These are phyloP conservation scores for Hystrix brachyura DNA, from an alignment of 2,113 vertebrate genomes.

Conservation along the genomic window DNA sequence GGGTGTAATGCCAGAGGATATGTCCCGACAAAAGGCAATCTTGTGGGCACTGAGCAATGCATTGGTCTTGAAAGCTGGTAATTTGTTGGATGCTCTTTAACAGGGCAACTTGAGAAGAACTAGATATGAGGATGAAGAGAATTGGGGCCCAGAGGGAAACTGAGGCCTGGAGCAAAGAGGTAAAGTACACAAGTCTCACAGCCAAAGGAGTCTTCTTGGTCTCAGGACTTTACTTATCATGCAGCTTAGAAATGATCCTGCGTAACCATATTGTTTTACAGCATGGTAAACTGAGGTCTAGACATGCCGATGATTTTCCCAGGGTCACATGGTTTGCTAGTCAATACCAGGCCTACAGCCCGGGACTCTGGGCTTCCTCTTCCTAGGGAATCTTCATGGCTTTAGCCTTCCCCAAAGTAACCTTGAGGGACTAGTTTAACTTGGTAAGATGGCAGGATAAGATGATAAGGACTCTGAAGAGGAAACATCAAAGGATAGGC, in stretches of 20 bases:
- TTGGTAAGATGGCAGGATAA: background rate
- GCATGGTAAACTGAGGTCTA: conserved; percentile 10
- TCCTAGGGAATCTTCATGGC: background rate
- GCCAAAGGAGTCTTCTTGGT: background rate
- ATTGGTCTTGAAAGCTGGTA: conserved; percentile 6
- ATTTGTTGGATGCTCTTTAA: background rate
- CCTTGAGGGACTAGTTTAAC: background rate
- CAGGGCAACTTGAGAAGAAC: conserved; percentile 30
- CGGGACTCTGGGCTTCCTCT: background rate
- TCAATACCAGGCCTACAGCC: background rate
- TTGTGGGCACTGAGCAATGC: background rate
- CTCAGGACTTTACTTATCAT: background rate
- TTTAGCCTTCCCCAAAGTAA: conserved; percentile 21
- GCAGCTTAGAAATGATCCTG: background rate
- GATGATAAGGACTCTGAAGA: conserved; percentile 7
- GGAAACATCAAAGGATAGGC: background rate
- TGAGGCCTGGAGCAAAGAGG: background rate
- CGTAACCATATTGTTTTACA: conserved; percentile 20
- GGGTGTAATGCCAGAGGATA: background rate
- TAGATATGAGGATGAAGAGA: background rate
- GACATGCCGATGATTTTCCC: background rate
- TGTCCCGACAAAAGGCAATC: background rate
- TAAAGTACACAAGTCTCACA: background rate
- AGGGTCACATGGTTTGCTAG: background rate
- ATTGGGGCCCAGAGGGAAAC: conserved; percentile 11